These are phyloP conservation scores for Mesembrinibis cayennensis DNA, from an alignment of 2,113 vertebrate genomes.

Conservation along the genomic window DNA sequence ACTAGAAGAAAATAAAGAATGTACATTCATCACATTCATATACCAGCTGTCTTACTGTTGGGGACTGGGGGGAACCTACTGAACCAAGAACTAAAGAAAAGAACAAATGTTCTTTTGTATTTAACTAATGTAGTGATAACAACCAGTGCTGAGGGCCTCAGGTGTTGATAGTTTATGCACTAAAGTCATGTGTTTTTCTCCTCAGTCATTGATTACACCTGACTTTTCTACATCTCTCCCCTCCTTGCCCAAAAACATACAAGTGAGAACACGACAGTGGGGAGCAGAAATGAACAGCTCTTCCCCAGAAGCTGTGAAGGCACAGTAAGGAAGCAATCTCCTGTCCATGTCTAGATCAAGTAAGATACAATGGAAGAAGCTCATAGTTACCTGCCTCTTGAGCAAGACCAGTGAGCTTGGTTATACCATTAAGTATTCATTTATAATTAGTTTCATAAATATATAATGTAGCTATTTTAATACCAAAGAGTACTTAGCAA, in stretches of 20 bases:
- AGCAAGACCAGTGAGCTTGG: not conserved
- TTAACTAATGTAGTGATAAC: not conserved
- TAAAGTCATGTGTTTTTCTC: not conserved
- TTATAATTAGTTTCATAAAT: constrained; percentile 8
- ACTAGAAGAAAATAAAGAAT: not conserved
- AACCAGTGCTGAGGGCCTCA: not conserved
- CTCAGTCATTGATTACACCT: not conserved
- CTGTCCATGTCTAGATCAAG: not conserved
- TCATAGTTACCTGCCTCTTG: not conserved
- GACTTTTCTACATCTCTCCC: not conserved
- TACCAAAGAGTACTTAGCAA: not conserved
- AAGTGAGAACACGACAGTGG: not conserved
- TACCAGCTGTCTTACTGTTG: not conserved
- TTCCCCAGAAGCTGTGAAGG: not conserved
- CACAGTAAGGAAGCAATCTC: not conserved
- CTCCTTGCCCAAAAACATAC: not conserved
- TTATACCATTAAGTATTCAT: not conserved
- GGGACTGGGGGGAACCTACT: not conserved
- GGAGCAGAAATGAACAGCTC: not conserved
- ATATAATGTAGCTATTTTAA: not conserved
- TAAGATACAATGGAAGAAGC: not conserved
- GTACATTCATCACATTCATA: not conserved
- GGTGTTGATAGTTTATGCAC: not conserved
- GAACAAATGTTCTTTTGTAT: not conserved
- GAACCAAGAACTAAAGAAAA: not conserved